Base-by-base conservation (phyloP, 37 sponge, comb jelly and placozoan genomes). In the Hormiphora californensis region DNA sequence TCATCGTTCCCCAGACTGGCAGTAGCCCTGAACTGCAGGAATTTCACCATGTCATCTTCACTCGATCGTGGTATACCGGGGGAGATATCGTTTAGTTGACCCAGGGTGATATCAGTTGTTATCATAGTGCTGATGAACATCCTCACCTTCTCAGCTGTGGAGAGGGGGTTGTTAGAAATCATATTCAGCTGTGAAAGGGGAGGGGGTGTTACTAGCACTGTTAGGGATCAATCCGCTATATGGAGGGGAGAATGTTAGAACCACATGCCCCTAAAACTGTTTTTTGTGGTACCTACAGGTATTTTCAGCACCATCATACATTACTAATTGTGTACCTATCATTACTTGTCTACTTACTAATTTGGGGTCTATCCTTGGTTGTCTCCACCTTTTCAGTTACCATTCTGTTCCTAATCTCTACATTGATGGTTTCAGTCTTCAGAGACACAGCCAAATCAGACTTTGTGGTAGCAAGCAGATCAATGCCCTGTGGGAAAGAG, bases 11-110 rank as follows among this genome's bases (percentile, higher is more conserved):
- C 81, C 27, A 73, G 38, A 41, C 36, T 32, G 21, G 81, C 81
- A 39, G 81, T 73, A 33, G 81, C 81, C 25, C 81, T 73, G 81
- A 73, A 73, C 81, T 73, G 81, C 27, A 73, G 81, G 81, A 73
- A 73, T 30, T 73, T 73, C 30, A 73, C 44, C 94, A 25, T 86
- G 33, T 86, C 87, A 46, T 85, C 94, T 91, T 85, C 86, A 35
- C 55, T 89, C 88, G 90, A 92, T 91, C 55, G 89, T 63, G 57
- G 90, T 53, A 54, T 92, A 89, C 37, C 40, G 54, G 41, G 89
- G 54, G 28, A 92, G 91, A 59, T 88, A 41, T 63, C 57, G 63
- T 0, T 92, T 91, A 54, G 88, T 87, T 39, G 46, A 62, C 54
- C 92, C 90, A 68, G 90, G 90, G 85, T 90, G 88, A 63, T 73